Evolutionary conservation across 2,797 vertebrate genomes (phyloP).

Genomic region (Tokudaia tokunoshimensis): DNA sequence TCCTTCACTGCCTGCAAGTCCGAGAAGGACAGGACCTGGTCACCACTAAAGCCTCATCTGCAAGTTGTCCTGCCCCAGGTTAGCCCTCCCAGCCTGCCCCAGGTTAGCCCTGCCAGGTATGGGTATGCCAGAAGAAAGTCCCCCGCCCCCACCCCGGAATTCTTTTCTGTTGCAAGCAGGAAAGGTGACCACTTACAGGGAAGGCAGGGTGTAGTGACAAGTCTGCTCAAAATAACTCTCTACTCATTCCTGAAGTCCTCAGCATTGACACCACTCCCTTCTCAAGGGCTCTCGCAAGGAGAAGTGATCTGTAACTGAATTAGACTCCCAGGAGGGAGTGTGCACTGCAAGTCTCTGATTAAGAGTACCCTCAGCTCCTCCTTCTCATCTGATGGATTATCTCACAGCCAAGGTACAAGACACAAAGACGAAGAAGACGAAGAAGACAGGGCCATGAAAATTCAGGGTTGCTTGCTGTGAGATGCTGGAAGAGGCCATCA

Average conservation of each 20-base stretch:
- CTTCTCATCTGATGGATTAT: background rate
- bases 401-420: background rate
- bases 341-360: background rate
- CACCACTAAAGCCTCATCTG: background rate
- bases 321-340: background rate
- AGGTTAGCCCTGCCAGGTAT: too few species aligned
- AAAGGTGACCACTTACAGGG: background rate
- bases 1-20: background rate
- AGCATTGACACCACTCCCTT: background rate
- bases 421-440: too few species aligned
- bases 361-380: background rate
- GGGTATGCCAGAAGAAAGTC: background rate
- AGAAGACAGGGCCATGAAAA: background rate
- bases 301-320: slow-evolving; percentile 48
- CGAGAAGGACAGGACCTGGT: background rate
- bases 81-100: background rate
- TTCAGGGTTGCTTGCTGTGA: background rate
- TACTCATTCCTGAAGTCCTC: background rate
- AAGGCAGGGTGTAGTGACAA: background rate
- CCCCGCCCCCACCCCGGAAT: background rate
- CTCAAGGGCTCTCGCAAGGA: slow-evolving; percentile 65
- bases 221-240: background rate
- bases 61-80: background rate
- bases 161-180: background rate
- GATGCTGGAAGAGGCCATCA: background rate